Evolutionary conservation across 2,888 invertebrate genomes (phyloP), one percentile per base, ranked within the genome.

Genomic region (Agrenia bidenticulata): DNA sequence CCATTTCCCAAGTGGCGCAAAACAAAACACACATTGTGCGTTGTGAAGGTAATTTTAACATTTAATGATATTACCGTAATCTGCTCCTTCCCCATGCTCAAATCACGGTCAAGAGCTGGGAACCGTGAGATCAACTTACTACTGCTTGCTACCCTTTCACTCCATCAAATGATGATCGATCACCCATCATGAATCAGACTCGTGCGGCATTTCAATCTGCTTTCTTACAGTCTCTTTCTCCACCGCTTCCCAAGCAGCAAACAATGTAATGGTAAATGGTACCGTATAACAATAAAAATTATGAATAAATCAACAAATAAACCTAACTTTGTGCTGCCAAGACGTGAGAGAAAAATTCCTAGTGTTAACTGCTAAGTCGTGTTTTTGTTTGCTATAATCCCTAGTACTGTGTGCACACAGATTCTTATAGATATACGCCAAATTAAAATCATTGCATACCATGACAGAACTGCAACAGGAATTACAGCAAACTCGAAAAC

Each of bases 401-500:
- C 49, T 17, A 13, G 1, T 45, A 7, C 4, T 45, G n/a, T 51
- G 51, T 23, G 19, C 26, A 13, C 26, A 21, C 7, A 54, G 26
- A 26, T n/a, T 26, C 13, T 17, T 9, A 51, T 15, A 23, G 7
- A 54, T 54, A 26, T 24, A 26, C 23, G 19, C 27, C 32, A 26
- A 54, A 54, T 24, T 27, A 54, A 54, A 51, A 24, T 24, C 59
- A 63, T 66, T 61, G 67, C 61, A 64, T 67, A 61, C 61, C 67
- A 42, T 61, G 55, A 37, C 19, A 58, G 61, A 39, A 61, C 67
- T 32, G 63, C 63, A 63, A 61, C 66, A 58, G 63, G 60, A 42
- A 17, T 63, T 63, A 63, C 63, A 60, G 63, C 63, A 67, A 67
- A 63, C 63, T 63, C 66, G 59, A 45, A 67, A 67, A 63, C 63